Percentiles rank a stretch among this genome's conserved stretches.
phyloP scores from a whole-genome alignment of 2,888 invertebrate genomes.

The Calephelis perditalis region DNA sequence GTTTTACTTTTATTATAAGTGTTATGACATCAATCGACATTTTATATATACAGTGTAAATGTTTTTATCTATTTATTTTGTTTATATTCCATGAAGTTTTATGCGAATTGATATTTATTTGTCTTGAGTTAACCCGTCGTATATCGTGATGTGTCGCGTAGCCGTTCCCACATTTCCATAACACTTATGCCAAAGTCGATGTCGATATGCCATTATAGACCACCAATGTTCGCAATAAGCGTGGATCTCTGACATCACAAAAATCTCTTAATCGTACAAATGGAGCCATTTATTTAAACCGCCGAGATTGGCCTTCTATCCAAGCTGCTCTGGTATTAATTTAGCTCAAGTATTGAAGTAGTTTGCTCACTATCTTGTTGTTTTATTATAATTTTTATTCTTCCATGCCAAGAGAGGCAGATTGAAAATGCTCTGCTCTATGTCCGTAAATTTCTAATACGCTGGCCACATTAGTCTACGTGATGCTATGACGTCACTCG shows the following conservation, averaged over 20 bases:
- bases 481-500: too few relatives aligned
- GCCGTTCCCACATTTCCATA: conserved; percentile 38
- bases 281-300: conserved; percentile 60
- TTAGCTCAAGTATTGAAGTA: conserved; percentile 75
- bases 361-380: conserved; percentile 74
- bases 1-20: conserved; percentile 77
- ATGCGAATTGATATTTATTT: conserved; percentile 60
- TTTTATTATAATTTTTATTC: conserved; percentile 48
- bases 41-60: conserved; percentile 71
- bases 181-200: conserved; percentile 75
- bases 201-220: conserved; percentile 67
- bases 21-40: conserved; percentile 76
- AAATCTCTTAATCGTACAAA: conserved; percentile 71
- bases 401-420: conserved; percentile 18
- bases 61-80: conserved; percentile 73
- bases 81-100: conserved; percentile 65
- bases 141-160: conserved; percentile 20
- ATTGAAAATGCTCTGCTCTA: conserved; percentile 8
- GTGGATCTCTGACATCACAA: conserved; percentile 72
- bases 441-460: too few relatives aligned
- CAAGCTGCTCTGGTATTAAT: conserved; percentile 74
- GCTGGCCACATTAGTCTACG: too few relatives aligned
- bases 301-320: conserved; percentile 50
- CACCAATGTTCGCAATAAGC: conserved; percentile 52
- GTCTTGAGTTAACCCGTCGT: conserved; percentile 30